phyloP scores from a whole-genome alignment of 2,113 vertebrate species.

The Menura novaehollandiae region DNA sequence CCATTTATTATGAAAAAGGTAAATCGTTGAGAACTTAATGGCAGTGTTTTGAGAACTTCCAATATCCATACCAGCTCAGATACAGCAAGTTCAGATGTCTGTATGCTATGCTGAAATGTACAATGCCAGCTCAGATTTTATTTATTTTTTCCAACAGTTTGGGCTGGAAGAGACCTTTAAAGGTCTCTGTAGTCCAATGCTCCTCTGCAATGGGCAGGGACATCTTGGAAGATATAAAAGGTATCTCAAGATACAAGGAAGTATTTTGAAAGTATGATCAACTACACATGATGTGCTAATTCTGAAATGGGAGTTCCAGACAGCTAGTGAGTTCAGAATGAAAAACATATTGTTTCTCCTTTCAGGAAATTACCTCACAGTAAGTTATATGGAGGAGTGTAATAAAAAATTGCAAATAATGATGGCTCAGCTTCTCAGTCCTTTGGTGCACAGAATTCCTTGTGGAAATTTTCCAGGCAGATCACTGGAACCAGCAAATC shows the following conservation, averaged over 20 bases:
- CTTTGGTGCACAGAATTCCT: background rate
- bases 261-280: background rate
- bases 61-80: background rate
- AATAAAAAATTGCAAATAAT: background rate
- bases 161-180: background rate
- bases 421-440: background rate
- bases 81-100: background rate
- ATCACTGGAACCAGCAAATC: accelerated
- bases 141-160: background rate
- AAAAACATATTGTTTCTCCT: background rate
- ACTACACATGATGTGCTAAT: background rate
- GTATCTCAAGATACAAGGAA: background rate
- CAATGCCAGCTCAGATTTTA: background rate
- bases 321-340: background rate
- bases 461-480: background rate
- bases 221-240: background rate
- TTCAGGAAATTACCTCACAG: background rate
- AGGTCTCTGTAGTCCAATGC: background rate
- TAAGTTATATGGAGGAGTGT: background rate
- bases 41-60: background rate
- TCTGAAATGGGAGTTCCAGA: background rate
- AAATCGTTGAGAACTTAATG: background rate
- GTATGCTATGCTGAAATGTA: background rate
- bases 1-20: background rate
- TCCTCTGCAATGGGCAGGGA: background rate